Base-by-base conservation (phyloP, 2,888 invertebrate genomes). In the Melikaiella ostensackeni region DNA sequence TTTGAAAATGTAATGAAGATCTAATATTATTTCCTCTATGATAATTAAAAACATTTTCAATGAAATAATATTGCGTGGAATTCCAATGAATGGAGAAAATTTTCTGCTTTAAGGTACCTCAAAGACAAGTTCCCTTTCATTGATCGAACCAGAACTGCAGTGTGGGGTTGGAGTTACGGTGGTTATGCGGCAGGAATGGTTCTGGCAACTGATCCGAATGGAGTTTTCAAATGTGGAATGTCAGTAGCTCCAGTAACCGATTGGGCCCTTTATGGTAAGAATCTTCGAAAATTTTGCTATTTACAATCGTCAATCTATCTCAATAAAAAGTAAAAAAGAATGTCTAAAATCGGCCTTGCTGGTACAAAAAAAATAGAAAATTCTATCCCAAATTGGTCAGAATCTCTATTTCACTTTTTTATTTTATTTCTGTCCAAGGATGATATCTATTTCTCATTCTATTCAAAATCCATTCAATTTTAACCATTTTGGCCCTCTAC, bases 111-210 rank as follows among this genome's bases (percentile, higher is more conserved):
- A 89, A 96, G 95, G 87, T 92, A 94, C 86, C 92, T 95, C 5
- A 96, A 96, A 85, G 90, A 94, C 73, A 93, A 92, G 74, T 92
- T 95, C 21, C 90, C 93, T 1, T 98, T 95, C 92, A 94, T 99
- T 79, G 98, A 98, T 92, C 91, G 93, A 4, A 93, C 94, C 74
- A 95, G 96, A 85, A 96, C 97, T 0, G 98, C 97, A 66, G 98
- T 99, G 87, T 99, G 98, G 98, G 99, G 99, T 76, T 99, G 98
- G 99, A 98, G 98, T 86, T 99, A 99, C 92, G 99, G 99, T 19
- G 99, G 99, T 1, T 99, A 97, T 92, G 97, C 97, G 0, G 95
- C 98, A 1, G 96, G 97, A 6, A 95, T 98, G 93, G 96, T 96
- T 2, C 92, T 99, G 80, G 97, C 97, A 0, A 94, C 94, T 63